Evolutionary conservation across 1,140 invertebrate species (phyloP).

Genomic region (Papilio xuthus): DNA sequence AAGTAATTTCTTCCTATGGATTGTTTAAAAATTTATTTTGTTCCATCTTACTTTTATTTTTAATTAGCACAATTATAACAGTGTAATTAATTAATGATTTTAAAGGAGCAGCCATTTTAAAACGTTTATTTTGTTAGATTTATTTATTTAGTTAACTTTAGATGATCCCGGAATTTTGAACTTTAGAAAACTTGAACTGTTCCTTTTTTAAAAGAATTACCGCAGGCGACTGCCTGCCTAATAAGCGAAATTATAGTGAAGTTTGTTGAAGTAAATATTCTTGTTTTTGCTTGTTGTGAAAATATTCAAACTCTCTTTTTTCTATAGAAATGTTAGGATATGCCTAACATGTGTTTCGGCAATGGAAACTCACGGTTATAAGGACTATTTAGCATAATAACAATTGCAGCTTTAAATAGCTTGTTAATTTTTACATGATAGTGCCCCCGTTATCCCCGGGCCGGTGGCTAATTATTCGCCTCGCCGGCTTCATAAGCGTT

Average conservation of each 20-base stretch:
- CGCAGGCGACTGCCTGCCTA: not conserved
- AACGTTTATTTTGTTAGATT: not conserved
- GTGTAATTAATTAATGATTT: not conserved
- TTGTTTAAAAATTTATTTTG: not conserved
- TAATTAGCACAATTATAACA: not conserved
- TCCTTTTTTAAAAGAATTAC: not conserved
- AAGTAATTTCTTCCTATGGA: not conserved
- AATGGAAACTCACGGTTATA: too few species aligned
- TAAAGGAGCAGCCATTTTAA: not conserved
- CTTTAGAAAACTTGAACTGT: not conserved
- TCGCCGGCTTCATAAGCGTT: not conserved
- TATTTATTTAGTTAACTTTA: not conserved
- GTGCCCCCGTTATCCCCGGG: constrained; percentile 2
- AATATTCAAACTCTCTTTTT: not conserved
- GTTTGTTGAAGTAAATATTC: not conserved
- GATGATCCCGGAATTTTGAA: not conserved
- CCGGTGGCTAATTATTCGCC: constrained; percentile 14
- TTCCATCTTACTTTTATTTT: not conserved
- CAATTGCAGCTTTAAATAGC: not conserved
- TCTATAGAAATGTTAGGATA: too few species aligned
- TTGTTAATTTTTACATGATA: constrained; percentile 21
- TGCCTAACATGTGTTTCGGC: too few species aligned
- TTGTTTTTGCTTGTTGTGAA: not conserved
- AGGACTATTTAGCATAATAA: not conserved
- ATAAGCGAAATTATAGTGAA: not conserved